Percentiles rank a stretch among this genome's conserved stretches.
Conservation (phyloP, 53 echinoderm and acorn worm species). For the Apostichopus leukothele region DNA sequence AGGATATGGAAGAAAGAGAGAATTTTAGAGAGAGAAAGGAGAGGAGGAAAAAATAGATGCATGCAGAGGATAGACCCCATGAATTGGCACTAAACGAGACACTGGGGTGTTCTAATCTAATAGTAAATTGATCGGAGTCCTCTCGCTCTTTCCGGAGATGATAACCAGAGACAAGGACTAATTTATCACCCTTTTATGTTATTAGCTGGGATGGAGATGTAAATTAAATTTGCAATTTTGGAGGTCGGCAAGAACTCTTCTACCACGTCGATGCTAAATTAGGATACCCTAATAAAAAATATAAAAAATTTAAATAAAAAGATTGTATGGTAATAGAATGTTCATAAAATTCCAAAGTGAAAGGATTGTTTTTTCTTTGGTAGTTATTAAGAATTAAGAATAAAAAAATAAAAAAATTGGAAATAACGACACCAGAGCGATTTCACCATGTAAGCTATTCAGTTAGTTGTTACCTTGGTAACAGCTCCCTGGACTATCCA, state of each 20-base stretch:
- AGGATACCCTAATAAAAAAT: no score
- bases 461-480: no score
- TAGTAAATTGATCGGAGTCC: conserved; percentile 4
- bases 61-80: neutral
- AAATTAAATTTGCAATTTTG: conserved; percentile 1
- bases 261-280: neutral
- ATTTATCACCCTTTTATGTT: conserved; percentile 46
- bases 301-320: neutral
- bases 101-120: conserved; percentile 29
- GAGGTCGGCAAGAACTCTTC: neutral
- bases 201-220: neutral
- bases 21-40: neutral
- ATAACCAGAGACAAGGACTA: neutral
- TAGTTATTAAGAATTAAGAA: no score
- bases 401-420: no score
- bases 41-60: neutral
- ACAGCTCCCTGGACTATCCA: no score
- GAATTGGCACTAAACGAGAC: conserved; percentile 24
- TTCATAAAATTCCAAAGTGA: no score
- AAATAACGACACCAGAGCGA: no score
- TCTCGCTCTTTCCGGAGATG: neutral
- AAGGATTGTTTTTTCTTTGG: no score
- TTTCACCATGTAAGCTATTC: no score
- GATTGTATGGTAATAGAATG: no score
- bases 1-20: neutral